Conservation (phyloP, 2,113 vertebrate species). For the Okapia johnstoni region DNA sequence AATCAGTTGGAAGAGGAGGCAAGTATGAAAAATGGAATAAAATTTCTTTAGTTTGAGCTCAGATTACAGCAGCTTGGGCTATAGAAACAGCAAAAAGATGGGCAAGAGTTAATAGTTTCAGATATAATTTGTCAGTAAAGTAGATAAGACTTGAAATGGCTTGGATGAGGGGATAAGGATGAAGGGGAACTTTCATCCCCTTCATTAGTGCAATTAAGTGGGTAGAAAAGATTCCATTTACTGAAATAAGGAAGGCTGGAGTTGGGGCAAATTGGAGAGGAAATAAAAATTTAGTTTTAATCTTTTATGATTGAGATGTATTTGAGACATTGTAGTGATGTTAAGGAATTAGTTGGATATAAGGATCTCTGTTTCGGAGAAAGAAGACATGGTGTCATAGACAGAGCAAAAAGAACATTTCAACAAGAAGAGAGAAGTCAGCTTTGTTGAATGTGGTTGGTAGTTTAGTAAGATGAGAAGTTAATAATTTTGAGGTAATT, state of each 20-base stretch:
- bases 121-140: neutral
- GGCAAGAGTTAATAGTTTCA: neutral
- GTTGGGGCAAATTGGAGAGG: neutral
- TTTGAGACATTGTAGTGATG: neutral
- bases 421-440: neutral
- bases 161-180: neutral
- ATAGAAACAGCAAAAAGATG: neutral
- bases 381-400: neutral
- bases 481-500: neutral
- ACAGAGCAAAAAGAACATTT: neutral
- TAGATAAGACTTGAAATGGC: neutral
- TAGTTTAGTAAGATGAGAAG: neutral
- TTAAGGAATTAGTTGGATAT: neutral
- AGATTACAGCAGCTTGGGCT: neutral
- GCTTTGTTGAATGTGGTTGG: neutral
- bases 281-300: constrained; percentile 26
- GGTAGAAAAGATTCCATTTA: neutral
- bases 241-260: neutral
- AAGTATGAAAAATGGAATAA: neutral
- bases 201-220: neutral
- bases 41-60: neutral
- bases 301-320: neutral
- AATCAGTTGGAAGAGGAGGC: neutral
- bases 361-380: neutral
- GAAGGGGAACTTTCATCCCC: neutral